These are phyloP conservation scores for Oplegnathus fasciatus DNA, from an alignment of 2,113 vertebrate species.

Conservation along the genomic window DNA sequence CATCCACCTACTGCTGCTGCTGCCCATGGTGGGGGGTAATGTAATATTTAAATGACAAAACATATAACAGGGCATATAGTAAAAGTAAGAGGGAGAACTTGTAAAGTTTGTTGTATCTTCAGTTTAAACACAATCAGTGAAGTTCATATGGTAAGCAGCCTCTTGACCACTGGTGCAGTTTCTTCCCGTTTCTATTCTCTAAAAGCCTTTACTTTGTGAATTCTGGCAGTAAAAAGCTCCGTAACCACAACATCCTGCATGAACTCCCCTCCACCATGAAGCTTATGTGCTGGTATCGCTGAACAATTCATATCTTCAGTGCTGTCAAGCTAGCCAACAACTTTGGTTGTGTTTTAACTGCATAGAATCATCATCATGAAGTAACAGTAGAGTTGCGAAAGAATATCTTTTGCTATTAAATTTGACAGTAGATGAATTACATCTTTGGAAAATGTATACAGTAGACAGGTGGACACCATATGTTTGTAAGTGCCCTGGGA, in stretches of 20 bases:
- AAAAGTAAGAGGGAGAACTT: neutral
- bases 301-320: neutral
- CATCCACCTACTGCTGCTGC: neutral
- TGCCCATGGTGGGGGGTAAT: neutral
- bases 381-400: neutral
- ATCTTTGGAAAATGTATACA: conserved; percentile 9
- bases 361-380: neutral
- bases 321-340: neutral
- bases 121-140: neutral
- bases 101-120: neutral
- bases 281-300: neutral
- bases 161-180: neutral
- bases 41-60: neutral
- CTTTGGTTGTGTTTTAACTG: neutral
- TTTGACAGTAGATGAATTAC: conserved; percentile 31
- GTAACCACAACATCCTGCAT: conserved; percentile 38
- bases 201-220: conserved; percentile 13
- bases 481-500: conserved; percentile 37
- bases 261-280: neutral
- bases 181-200: neutral
- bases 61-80: neutral
- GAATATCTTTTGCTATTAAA: neutral
- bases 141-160: conserved; percentile 27
- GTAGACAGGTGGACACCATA: conserved; percentile 51
- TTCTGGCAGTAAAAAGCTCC: conserved; percentile 15